Percentiles rank a stretch among this genome's conserved stretches.
Conservation (phyloP, 2,113 vertebrate genomes). For the Phycodurus eques region DNA sequence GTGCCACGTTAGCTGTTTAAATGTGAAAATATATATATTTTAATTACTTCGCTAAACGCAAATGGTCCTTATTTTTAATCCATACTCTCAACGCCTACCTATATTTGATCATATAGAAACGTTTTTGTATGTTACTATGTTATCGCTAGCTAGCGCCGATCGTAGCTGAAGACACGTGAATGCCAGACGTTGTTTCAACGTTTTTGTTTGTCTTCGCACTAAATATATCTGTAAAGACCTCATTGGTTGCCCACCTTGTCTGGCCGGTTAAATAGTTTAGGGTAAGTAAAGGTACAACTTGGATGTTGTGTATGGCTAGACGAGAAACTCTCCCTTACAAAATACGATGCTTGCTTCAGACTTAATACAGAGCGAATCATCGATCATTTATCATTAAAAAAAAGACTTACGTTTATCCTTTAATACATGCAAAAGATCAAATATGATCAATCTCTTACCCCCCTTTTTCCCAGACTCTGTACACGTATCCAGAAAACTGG, state of each 20-base stretch:
- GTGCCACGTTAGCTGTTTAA: constrained; percentile 57
- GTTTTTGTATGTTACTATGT: not conserved
- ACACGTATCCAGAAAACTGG: constrained; percentile 94
- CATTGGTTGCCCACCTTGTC: not conserved
- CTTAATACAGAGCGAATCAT: not conserved
- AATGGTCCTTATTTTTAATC: not conserved
- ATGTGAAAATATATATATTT: not conserved
- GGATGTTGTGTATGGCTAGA: not conserved
- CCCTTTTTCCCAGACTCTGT: constrained; percentile 79
- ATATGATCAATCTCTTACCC: not conserved
- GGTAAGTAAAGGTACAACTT: too few relatives aligned
- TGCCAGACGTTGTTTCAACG: not conserved
- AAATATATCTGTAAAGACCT: not conserved
- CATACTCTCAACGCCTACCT: not conserved
- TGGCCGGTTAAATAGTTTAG: not conserved
- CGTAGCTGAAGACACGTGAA: not conserved
- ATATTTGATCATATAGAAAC: not conserved
- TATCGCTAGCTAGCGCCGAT: too few relatives aligned
- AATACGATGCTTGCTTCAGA: not conserved
- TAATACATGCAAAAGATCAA: not conserved
- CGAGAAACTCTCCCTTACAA: not conserved
- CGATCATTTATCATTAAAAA: too few relatives aligned
- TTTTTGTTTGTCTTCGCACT: not conserved
- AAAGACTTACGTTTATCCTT: not conserved
- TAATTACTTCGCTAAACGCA: not conserved